Evolutionary conservation across 2,888 invertebrate species (phyloP), one percentile per base, ranked within the genome.

Genomic region (Himalopsyche kuldschensis): DNA sequence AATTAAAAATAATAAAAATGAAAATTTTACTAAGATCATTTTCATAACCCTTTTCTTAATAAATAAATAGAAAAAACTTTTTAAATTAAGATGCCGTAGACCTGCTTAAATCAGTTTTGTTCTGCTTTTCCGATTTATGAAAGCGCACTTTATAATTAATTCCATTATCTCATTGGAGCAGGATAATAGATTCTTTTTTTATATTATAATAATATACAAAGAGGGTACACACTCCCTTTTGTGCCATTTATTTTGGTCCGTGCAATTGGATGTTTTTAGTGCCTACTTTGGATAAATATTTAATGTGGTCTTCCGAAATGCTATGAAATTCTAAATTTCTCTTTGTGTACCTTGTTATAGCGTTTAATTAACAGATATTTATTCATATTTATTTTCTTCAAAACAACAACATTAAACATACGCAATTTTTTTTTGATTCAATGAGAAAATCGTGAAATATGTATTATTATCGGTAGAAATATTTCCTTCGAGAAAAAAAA

Each of bases 141-240:
- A 77, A 83, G 83, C 79, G 78, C 75, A 77, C 78, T 83, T 83
- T 83, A 83, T 77, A 83, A 83, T 83, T 83, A 83, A 83, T 80
- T 78, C 80, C 80, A 83, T 83, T 83, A 83, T 83, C 80, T 78
- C 32, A 46, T 35, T 35, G 24, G 48, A 32, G 79, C 20, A 20
- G 79, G 30, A 48, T 79, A 48, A 79, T 55, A 79, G 79, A 80
- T 76, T 69, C 20, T 63, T 79, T 47, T 32, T 82, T 82, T 78
- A 82, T 82, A 41, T 82, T 82, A 82, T 82, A n/a, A n/a, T n/a
- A n/a, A 32, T 63, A 31, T 41, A 82, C 82, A 82, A 78, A 82
- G 78, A 78, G 81, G 81, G 24, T 77, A 47, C 17, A 55, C 27
- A 81, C 41, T 81, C 27, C 41, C 24, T 69, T 69, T 69, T 69